Evolutionary conservation across 2,797 vertebrate genomes (phyloP).

Genomic region (Macroramphosus scolopax): DNA sequence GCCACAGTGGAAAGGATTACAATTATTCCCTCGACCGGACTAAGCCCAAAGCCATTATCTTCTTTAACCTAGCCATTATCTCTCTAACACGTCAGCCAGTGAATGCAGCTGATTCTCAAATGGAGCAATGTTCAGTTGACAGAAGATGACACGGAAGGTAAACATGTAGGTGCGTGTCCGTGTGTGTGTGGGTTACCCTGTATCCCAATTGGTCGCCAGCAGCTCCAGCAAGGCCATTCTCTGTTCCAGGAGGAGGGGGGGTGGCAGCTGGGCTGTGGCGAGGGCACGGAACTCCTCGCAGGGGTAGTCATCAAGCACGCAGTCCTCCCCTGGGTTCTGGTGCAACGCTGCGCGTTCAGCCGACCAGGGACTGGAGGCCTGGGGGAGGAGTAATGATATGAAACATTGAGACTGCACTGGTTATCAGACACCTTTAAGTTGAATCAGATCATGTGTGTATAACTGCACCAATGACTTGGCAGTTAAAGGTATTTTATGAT

Average conservation of each 20-base stretch:
- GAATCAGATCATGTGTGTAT: no score
- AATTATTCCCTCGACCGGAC: slow-evolving; percentile 8
- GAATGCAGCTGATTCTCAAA: slow-evolving; percentile 7
- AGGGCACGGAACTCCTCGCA: slow-evolving; percentile 76
- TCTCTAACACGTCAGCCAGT: slow-evolving; percentile 1
- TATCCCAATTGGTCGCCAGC: slow-evolving; percentile 78
- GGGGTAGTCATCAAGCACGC: slow-evolving; percentile 74
- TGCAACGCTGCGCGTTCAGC: slow-evolving; percentile 62
- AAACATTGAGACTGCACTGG: no score
- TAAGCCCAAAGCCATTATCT: slow-evolving; percentile 21
- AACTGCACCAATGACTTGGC: no score
- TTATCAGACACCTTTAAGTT: no score
- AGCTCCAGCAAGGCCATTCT: slow-evolving; percentile 69
- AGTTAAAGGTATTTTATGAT: no score
- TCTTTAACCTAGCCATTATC: slow-evolving; percentile 15
- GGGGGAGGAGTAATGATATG: slow-evolving; percentile 3
- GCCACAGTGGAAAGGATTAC: slow-evolving; percentile 2
- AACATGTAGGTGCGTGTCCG: no score
- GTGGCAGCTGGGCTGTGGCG: slow-evolving; percentile 66
- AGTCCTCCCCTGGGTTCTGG: slow-evolving; percentile 42
- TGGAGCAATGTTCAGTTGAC: slow-evolving; percentile 1
- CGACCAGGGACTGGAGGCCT: slow-evolving; percentile 77
- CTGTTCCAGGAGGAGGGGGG: slow-evolving; percentile 66
- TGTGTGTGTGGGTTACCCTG: slow-evolving; percentile 68
- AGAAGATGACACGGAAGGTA: slow-evolving; percentile 11